Conservation (phyloP, 2,888 invertebrate species). For the Drosophila kanekoi region DNA sequence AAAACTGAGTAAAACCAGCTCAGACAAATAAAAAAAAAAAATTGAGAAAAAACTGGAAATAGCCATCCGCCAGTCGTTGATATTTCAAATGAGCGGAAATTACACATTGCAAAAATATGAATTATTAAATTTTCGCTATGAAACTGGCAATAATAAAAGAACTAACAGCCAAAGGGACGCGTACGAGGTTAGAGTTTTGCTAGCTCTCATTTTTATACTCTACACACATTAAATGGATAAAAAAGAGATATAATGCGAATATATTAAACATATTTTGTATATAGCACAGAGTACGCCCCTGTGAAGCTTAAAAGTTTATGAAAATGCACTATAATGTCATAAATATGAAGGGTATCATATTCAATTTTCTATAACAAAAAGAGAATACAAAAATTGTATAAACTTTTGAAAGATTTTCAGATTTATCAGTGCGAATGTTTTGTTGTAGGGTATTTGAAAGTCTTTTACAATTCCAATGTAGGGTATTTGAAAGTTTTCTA, state of each 20-base stretch:
- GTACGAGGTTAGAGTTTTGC: conserved; percentile 9
- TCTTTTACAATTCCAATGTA: neutral
- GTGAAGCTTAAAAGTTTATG: too few species aligned
- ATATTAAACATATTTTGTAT: neutral
- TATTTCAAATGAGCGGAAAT: conserved; percentile 68
- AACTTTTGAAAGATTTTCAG: too few species aligned
- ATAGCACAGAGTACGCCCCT: too few species aligned
- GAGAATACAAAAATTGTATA: too few species aligned
- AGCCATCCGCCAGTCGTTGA: conserved; percentile 31
- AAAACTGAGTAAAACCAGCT: conserved; percentile 15
- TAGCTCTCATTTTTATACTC: neutral
- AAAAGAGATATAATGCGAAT: neutral
- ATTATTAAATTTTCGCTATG: conserved; percentile 58
- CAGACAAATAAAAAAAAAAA: neutral
- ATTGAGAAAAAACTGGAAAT: conserved; percentile 12
- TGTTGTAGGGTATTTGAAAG: neutral
- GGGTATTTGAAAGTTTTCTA: neutral
- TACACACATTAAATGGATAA: neutral
- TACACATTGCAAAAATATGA: conserved; percentile 65
- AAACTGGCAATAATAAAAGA: conserved; percentile 53
- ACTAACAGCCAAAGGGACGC: conserved; percentile 15
- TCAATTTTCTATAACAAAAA: too few species aligned
- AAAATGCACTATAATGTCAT: too few species aligned
- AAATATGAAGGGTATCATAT: too few species aligned
- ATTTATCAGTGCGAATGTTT: too few species aligned